These are phyloP conservation scores for Drosophila santomea DNA, from an alignment of 1,140 invertebrate species.

Conservation along the genomic window DNA sequence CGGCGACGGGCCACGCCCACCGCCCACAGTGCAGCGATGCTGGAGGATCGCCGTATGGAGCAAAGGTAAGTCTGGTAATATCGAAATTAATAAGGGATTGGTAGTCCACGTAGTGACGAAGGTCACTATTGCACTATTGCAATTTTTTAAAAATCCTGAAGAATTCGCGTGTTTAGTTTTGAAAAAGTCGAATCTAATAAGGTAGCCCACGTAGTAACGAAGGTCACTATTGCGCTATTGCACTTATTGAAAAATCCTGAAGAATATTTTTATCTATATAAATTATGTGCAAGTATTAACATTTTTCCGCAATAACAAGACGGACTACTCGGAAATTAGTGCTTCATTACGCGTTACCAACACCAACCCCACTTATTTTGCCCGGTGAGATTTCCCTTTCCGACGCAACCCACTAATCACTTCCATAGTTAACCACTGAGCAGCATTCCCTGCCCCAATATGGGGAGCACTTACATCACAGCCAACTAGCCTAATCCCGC, in stretches of 20 bases:
- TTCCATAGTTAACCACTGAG: background rate
- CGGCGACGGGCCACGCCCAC: conserved; percentile 38
- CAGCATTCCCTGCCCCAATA: conserved; percentile 39
- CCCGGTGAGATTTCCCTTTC: conserved; percentile 8
- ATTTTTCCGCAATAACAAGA: no score
- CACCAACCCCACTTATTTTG: background rate
- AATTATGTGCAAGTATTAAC: background rate
- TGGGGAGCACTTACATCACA: conserved; percentile 23
- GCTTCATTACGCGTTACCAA: background rate
- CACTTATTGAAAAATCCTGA: background rate
- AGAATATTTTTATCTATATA: background rate
- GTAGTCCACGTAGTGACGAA: no score
- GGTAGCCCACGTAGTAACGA: no score
- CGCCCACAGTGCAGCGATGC: conserved; percentile 50
- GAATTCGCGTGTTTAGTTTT: background rate
- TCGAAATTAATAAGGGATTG: no score
- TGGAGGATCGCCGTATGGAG: conserved; percentile 46
- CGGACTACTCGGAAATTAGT: no score
- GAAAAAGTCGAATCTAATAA: no score
- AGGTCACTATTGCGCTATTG: no score
- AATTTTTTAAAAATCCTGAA: background rate
- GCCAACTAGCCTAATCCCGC: conserved; percentile 41
- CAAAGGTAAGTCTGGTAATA: conserved; percentile 64
- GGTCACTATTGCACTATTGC: no score
- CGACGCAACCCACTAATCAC: conserved; percentile 33